These are phyloP conservation scores for Pseudopipra pipra DNA, from an alignment of 2,113 vertebrate genomes.

Conservation along the genomic window DNA sequence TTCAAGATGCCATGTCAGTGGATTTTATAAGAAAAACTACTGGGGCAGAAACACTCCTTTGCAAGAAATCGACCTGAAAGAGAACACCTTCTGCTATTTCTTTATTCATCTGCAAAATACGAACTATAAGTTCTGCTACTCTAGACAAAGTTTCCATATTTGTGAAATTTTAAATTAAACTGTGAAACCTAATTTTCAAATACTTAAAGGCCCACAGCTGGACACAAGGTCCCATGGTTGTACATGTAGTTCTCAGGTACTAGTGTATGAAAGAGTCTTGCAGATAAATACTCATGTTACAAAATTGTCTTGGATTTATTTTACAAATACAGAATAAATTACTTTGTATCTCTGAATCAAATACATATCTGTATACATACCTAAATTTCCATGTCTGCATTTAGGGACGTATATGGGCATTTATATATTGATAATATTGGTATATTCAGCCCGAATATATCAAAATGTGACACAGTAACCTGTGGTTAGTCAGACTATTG, in stretches of 20 bases:
- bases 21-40: conserved; percentile 18
- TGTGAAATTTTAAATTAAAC: background rate
- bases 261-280: background rate
- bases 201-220: background rate
- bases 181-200: background rate
- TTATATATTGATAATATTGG: no score
- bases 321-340: background rate
- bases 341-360: background rate
- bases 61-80: conserved; percentile 27
- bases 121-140: background rate
- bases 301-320: background rate
- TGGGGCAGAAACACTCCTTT: background rate
- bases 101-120: background rate
- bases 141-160: background rate
- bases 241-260: background rate
- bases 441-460: background rate
- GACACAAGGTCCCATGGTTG: background rate
- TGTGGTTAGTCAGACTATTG: background rate
- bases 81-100: background rate
- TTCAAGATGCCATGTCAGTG: background rate
- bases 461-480: background rate
- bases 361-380: background rate
- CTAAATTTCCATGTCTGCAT: background rate
- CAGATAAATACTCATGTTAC: rapidly evolving
- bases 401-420: background rate